Conservation (phyloP, 2,797 vertebrate species). For the Eutrigla gurnardus region DNA sequence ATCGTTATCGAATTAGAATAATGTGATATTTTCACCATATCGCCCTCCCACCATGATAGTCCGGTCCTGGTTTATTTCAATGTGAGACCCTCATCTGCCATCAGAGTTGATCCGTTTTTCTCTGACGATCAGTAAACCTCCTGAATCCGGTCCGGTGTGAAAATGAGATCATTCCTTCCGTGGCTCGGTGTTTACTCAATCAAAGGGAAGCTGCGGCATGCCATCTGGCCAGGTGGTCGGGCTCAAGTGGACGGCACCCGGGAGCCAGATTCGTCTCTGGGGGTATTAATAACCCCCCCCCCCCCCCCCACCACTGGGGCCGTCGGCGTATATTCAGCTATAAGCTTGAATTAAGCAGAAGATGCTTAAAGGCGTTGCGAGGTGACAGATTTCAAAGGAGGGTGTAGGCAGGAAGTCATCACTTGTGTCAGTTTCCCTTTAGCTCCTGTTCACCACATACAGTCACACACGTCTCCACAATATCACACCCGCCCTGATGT, state of each 20-base stretch:
- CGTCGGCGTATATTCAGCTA: conserved; percentile 29
- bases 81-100: background rate
- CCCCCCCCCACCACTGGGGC: background rate
- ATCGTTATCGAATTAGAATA: background rate
- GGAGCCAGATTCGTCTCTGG: conserved; percentile 39
- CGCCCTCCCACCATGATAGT: background rate
- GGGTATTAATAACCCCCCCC: conserved; percentile 53
- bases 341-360: conserved; percentile 62
- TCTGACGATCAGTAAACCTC: conserved; percentile 32
- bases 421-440: conserved; percentile 53
- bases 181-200: conserved; percentile 45
- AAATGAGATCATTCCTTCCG: conserved; percentile 65
- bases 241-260: conserved; percentile 61
- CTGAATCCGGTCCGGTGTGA: conserved; percentile 44
- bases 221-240: conserved; percentile 55
- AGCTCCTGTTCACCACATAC: conserved; percentile 21
- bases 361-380: conserved; percentile 61
- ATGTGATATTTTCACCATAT: background rate
- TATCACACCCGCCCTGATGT: conserved; percentile 43
- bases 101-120: conserved; percentile 21
- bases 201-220: conserved; percentile 30
- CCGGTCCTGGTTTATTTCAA: conserved; percentile 11
- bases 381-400: conserved; percentile 74
- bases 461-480: conserved; percentile 33
- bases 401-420: conserved; percentile 69